These are phyloP conservation scores for Raja brachyura DNA, from an alignment of 2,113 vertebrate genomes.

Conservation along the genomic window DNA sequence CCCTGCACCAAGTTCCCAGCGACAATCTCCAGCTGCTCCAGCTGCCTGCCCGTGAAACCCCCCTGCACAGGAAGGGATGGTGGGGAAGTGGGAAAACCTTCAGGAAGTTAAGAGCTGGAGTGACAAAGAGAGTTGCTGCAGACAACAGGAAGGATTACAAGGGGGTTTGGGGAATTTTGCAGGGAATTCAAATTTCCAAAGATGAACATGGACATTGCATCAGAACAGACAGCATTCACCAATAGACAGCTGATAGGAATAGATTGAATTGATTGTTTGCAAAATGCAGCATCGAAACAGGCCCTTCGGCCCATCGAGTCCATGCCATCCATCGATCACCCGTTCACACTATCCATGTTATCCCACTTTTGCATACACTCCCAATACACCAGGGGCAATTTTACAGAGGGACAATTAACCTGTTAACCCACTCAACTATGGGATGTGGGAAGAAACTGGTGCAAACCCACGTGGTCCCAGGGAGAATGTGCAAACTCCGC, in stretches of 20 bases:
- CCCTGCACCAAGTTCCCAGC: not conserved
- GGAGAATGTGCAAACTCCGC: no score
- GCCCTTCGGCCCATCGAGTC: no score
- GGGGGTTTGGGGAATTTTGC: not conserved
- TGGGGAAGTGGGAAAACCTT: not conserved
- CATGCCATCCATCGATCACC: no score
- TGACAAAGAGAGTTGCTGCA: not conserved
- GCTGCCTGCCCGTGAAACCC: not conserved
- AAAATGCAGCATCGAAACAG: no score
- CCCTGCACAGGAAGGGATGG: not conserved
- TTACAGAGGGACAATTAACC: no score
- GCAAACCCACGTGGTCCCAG: no score
- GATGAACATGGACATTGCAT: not conserved
- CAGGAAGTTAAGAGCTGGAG: not conserved
- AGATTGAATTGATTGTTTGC: not conserved
- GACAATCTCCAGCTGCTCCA: not conserved
- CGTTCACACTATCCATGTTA: no score
- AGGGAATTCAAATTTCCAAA: not conserved
- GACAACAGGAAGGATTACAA: not conserved
- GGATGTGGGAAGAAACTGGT: no score
- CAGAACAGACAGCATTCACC: not conserved
- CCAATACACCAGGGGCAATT: no score
- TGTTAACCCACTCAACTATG: no score
- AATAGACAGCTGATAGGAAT: not conserved
- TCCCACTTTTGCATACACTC: no score